Evolutionary conservation across 1,140 invertebrate genomes (phyloP), one percentile per base, ranked within the genome.

Genomic region (Druon quercuslanigerum): DNA sequence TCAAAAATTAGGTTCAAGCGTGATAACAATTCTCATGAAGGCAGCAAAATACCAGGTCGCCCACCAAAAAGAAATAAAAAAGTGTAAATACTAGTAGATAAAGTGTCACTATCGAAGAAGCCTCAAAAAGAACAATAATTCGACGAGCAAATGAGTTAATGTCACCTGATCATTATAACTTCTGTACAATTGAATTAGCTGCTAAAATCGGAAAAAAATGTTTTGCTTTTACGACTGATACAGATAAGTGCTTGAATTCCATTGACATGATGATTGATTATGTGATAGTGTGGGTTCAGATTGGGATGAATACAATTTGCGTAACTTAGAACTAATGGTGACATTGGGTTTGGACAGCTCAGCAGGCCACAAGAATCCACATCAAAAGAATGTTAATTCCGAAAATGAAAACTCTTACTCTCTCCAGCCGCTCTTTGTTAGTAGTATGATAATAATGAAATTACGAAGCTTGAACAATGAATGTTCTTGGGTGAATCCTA

Each of bases 391-490:
- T 60, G 8, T 60, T n/a, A n/a, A 74, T 46, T n/a, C 12, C 3
- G 51, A 33, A 6, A 74, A 74, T 14, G 54, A 46, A 12, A 74
- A 74, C 50, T 54, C 46, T 9, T 20, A 73, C 11, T 12, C 57
- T 19, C 16, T 51, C n/a, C 14, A 57, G 70, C 51, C 70, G 50
- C 7, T 70, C 25, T 75, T 71, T 11, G 50, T 75, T 11, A 75
- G 17, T 16, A 75, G 50, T 57, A 70, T 70, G 12, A 75, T 52
- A 51, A 75, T 70, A 9, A 75, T 75, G n/a, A 70, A 75, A n/a
- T n/a, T n/a, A n/a, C n/a, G n/a, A n/a, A n/a, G n/a, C n/a, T n/a
- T n/a, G n/a, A n/a, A n/a, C n/a, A n/a, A n/a, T n/a, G n/a, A n/a
- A n/a, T n/a, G n/a, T n/a, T n/a, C n/a, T n/a, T n/a, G n/a, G n/a